Evolutionary conservation across 2,113 vertebrate genomes (phyloP), one percentile per base, ranked within the genome.

Genomic region (Cyprinodon tularosa): DNA sequence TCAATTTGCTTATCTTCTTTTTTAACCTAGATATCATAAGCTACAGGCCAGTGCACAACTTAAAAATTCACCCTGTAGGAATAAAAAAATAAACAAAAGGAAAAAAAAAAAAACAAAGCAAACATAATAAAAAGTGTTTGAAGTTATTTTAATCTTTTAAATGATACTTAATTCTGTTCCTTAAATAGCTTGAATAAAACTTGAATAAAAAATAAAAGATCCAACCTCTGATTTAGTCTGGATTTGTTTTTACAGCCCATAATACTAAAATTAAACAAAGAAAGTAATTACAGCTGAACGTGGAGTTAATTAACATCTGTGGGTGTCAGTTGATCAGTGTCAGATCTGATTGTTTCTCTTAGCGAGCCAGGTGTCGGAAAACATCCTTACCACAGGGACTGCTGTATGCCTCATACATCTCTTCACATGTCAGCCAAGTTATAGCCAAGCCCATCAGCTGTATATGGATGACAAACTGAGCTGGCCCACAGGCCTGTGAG

Each of bases 251-350:
- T 74, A 67, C 72, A 70, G 83, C 61, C 66, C 59, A 53, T 38
- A 37, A 82, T 76, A 68, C 68, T 76, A 65, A 84, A 71, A 77
- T 38, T 22, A 78, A 73, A 71, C 67, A 72, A 65, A 85, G 68
- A 76, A 83, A 68, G 45, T 7, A 71, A 78, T 77, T 76, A 45
- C 81, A 57, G 68, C 57, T 75, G 73, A 75, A 10, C 70, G 65
- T 85, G 69, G 22, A 75, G 67, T 71, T 81, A 89, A 92, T 87
- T 85, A 87, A 68, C 48, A 76, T 50, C 42, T 2, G 44, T 59
- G 61, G 44, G 4, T 53, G 53, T 75, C 59, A 66, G 53, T 37
- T 74, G 44, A 78, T 82, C 59, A 65, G 57, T 62, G 60, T 66
- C 22, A 37, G 22, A 42, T 72, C 38, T 9, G 7, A 62, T 57